phyloP scores from a whole-genome alignment of 2,888 invertebrate species.

The Pharmacophagus antenor region DNA sequence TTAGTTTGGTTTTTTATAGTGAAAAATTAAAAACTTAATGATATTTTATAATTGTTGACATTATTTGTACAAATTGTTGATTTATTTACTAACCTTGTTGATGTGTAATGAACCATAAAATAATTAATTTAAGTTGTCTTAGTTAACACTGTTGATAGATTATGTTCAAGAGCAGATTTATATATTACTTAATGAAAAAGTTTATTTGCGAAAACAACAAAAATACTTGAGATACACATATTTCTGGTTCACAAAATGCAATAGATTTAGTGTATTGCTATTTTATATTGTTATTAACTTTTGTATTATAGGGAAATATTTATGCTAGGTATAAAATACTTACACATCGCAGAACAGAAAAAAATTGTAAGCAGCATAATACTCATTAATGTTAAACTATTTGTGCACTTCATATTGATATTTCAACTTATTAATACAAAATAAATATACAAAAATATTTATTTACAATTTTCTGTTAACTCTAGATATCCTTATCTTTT shows the following conservation, averaged over 20 bases:
- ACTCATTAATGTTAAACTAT: constrained; percentile 2
- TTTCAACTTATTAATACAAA: neutral
- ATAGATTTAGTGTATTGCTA: neutral
- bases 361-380: constrained; percentile 5
- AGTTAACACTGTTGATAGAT: neutral
- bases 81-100: no score
- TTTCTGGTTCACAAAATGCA: no score
- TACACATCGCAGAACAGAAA: constrained; percentile 7
- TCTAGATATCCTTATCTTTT: neutral
- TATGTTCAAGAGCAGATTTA: neutral
- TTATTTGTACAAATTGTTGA: no score
- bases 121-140: neutral
- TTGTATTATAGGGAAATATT: neutral
- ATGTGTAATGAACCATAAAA: neutral
- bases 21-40: no score
- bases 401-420: constrained; percentile 8
- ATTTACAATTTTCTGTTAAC: neutral
- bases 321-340: constrained; percentile 2
- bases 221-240: no score
- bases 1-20: no score
- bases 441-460: neutral
- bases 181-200: neutral
- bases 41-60: no score
- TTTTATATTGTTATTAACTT: neutral
- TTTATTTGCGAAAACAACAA: neutral